These are phyloP conservation scores for Holotrichia oblita DNA, from an alignment of 1,140 invertebrate species.

Conservation along the genomic window DNA sequence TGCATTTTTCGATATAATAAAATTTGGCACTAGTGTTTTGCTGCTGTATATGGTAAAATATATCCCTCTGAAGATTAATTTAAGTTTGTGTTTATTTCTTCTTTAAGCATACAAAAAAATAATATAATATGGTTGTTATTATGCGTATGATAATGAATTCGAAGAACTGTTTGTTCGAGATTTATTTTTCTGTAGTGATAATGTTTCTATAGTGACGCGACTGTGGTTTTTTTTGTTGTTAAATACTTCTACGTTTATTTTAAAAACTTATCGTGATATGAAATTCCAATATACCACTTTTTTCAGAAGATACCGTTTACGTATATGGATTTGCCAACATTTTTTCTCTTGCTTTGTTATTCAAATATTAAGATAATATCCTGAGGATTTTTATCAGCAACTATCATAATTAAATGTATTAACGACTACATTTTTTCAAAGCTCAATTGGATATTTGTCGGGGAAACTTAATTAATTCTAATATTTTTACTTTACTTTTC, in stretches of 20 bases:
- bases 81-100: not conserved
- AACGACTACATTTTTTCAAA: too few species aligned
- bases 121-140: not conserved
- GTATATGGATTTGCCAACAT: not conserved
- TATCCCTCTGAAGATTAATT: not conserved
- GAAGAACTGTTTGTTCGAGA: not conserved
- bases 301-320: not conserved
- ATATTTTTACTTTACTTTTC: too few species aligned
- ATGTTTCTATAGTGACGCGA: not conserved
- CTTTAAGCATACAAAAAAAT: not conserved
- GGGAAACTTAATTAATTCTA: too few species aligned
- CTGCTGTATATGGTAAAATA: not conserved
- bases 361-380: not conserved
- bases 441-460: too few species aligned
- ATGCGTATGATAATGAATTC: not conserved
- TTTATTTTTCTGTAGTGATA: constrained; percentile 13
- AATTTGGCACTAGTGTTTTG: not conserved
- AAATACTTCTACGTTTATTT: not conserved
- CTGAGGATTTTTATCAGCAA: too few species aligned
- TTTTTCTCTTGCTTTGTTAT: not conserved
- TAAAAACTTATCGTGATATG: not conserved
- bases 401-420: too few species aligned
- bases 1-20: not conserved
- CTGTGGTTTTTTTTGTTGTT: constrained; percentile 7
- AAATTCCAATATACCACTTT: not conserved